A percentile compares a stretch with the other conserved stretches of the same genome.
Conservation (phyloP, 2,113 vertebrate genomes). For the Onychostoma macrolepis region DNA sequence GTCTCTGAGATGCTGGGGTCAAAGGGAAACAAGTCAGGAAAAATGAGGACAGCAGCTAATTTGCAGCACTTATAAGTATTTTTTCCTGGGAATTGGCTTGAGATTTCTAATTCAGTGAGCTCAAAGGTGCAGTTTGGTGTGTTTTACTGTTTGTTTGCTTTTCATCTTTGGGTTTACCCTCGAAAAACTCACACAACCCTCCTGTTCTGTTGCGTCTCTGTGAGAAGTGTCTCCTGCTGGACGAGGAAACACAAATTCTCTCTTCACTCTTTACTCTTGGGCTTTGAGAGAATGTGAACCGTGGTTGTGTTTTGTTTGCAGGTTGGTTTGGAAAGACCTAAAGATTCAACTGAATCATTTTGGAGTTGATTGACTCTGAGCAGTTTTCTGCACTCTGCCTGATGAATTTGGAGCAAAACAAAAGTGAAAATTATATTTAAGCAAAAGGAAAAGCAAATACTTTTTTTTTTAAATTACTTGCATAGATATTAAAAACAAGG, state of each 20-base stretch:
- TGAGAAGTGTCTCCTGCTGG: conserved; percentile 25
- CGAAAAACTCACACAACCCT: background rate
- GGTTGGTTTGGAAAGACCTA: background rate
- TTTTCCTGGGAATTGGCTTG: background rate
- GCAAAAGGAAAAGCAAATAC: background rate
- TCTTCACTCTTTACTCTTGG: background rate
- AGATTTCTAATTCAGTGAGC: background rate
- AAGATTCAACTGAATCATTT: background rate
- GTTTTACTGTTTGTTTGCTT: conserved; percentile 19
- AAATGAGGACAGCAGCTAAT: background rate
- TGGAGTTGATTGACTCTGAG: background rate
- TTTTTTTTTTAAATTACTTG: background rate
- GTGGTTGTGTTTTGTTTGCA: conserved; percentile 11
- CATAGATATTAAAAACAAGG: too few relatives aligned
- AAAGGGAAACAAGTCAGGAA: background rate
- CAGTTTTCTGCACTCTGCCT: background rate
- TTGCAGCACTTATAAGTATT: background rate
- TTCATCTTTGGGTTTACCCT: conserved; percentile 2
- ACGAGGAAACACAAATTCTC: conserved; percentile 36
- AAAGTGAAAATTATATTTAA: background rate
- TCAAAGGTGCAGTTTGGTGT: background rate
- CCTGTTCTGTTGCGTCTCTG: background rate
- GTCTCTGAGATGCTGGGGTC: background rate
- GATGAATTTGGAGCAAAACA: background rate
- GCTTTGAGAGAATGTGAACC: background rate